These are phyloP conservation scores for Lycaena phlaeas DNA, from an alignment of 2,888 invertebrate species.

Conservation along the genomic window DNA sequence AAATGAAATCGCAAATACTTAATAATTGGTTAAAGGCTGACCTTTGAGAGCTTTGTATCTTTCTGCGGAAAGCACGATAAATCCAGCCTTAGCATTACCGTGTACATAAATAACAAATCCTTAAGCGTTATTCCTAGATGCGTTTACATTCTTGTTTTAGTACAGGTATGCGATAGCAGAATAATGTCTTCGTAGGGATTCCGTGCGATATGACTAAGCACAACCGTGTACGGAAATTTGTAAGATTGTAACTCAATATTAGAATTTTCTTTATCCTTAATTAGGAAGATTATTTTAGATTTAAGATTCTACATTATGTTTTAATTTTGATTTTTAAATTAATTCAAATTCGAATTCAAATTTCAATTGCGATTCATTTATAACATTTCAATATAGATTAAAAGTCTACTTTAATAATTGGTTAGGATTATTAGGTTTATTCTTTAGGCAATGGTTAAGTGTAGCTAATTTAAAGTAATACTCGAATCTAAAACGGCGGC, in stretches of 20 bases:
- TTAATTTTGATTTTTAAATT: too few species aligned
- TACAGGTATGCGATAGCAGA: constrained; percentile 45
- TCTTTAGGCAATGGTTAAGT: too few species aligned
- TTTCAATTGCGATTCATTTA: too few species aligned
- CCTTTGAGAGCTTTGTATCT: constrained; percentile 43
- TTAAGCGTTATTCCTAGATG: constrained; percentile 44
- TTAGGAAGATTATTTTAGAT: background rate
- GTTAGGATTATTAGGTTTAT: too few species aligned
- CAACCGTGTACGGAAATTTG: background rate
- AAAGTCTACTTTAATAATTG: too few species aligned
- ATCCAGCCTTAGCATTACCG: constrained; percentile 50
- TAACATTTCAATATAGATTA: too few species aligned
- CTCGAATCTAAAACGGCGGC: too few species aligned
- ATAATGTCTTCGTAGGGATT: constrained; percentile 33
- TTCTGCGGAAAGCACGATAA: constrained; percentile 43
- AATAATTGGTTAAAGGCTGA: constrained; percentile 36
- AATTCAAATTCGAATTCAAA: too few species aligned
- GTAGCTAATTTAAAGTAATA: too few species aligned
- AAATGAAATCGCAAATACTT: constrained; percentile 42
- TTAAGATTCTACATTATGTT: too few species aligned
- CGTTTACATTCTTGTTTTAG: constrained; percentile 45
- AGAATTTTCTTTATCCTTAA: background rate
- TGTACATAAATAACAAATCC: constrained; percentile 52
- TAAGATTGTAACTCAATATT: constrained; percentile 1
- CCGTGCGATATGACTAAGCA: constrained; percentile 4